These are phyloP conservation scores for Tenthredo distinguenda DNA, from an alignment of 2,888 invertebrate species.

Conservation along the genomic window DNA sequence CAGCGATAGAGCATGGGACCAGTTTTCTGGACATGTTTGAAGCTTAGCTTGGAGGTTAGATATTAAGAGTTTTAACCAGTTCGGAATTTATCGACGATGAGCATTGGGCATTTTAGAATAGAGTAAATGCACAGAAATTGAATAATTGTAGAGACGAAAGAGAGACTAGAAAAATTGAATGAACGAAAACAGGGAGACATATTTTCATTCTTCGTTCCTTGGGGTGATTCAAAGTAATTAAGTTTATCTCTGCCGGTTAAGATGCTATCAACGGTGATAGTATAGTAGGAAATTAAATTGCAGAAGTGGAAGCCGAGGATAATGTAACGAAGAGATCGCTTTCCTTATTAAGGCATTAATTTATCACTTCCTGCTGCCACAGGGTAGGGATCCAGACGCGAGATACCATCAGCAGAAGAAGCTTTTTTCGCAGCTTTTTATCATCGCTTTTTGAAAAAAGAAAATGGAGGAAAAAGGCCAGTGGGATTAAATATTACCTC, in stretches of 20 bases:
- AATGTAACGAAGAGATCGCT: constrained; percentile 57
- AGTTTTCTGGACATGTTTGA: not conserved
- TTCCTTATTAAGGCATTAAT: constrained; percentile 62
- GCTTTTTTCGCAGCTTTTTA: not conserved
- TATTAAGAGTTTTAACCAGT: not conserved
- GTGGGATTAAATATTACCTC: too few relatives aligned
- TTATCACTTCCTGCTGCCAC: constrained; percentile 54
- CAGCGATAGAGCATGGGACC: not conserved
- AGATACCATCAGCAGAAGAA: not conserved
- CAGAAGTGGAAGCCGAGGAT: constrained; percentile 3
- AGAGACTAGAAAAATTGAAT: not conserved
- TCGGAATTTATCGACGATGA: not conserved
- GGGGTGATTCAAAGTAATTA: constrained; percentile 31
- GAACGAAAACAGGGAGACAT: not conserved
- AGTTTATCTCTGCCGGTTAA: constrained; percentile 19
- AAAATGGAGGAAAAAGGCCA: too few relatives aligned
- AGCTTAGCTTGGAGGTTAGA: not conserved
- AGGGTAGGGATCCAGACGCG: not conserved
- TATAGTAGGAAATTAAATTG: constrained; percentile 45
- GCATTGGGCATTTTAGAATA: not conserved
- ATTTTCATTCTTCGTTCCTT: not conserved
- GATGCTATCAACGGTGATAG: constrained; percentile 31
- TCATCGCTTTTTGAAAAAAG: not conserved
- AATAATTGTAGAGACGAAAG: not conserved
- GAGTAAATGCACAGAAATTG: not conserved